Evolutionary conservation across 2,113 vertebrate species (phyloP).

Genomic region (Microcebus jonahi): DNA sequence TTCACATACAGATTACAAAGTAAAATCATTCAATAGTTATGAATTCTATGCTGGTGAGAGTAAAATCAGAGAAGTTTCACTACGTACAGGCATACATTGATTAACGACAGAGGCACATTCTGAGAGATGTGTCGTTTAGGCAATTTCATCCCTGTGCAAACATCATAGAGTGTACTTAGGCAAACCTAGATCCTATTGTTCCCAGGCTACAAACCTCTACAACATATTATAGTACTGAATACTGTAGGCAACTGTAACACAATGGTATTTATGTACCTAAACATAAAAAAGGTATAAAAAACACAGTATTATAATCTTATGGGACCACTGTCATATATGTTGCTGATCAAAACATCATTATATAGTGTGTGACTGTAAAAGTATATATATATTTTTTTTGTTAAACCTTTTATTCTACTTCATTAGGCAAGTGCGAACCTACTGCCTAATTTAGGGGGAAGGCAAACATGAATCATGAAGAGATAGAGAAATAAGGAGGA

Average conservation of each 20-base stretch:
- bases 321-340: neutral
- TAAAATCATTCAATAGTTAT: neutral
- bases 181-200: neutral
- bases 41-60: neutral
- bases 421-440: neutral
- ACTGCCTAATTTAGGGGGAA: neutral
- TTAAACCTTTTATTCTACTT: neutral
- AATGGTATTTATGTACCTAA: neutral
- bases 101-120: neutral
- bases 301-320: neutral
- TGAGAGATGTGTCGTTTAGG: neutral
- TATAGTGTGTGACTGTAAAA: neutral
- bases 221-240: neutral
- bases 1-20: constrained; percentile 17
- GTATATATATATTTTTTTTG: neutral
- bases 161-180: neutral
- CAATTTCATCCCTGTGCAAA: neutral
- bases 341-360: neutral
- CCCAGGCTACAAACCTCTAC: neutral
- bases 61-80: neutral
- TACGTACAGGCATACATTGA: neutral
- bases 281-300: neutral
- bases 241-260: neutral
- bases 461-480: neutral
- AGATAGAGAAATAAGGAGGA: neutral